A percentile compares a stretch with the other conserved stretches of the same genome.
These are phyloP conservation scores for Urocitellus parryii DNA, from an alignment of 2,113 vertebrate genomes.

Conservation along the genomic window DNA sequence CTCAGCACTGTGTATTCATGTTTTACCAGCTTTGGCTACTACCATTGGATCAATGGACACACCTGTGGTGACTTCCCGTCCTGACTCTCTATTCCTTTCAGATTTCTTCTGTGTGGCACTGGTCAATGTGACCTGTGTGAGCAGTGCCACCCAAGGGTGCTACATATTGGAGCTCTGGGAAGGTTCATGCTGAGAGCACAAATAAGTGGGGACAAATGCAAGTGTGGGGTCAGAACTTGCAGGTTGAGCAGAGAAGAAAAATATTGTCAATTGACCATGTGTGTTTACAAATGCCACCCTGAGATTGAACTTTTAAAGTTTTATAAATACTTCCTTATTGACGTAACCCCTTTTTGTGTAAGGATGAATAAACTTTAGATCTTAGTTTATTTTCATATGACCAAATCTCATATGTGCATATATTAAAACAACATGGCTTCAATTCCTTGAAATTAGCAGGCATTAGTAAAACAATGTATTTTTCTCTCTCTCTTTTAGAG, in stretches of 20 bases:
- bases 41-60: neutral
- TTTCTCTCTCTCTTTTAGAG: neutral
- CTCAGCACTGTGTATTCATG: neutral
- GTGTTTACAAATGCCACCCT: neutral
- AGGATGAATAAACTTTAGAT: neutral
- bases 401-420: neutral
- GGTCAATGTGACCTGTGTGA: neutral
- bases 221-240: neutral
- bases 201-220: neutral
- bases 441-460: neutral
- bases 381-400: slow-evolving; percentile 17
- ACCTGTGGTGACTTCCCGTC: neutral
- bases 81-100: neutral
- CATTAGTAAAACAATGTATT: neutral
- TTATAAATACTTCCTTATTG: slow-evolving; percentile 10
- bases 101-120: neutral
- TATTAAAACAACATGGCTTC: slow-evolving; percentile 13
- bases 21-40: neutral
- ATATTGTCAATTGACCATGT: neutral
- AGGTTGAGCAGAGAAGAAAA: slow-evolving; percentile 13
- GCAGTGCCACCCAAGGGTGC: neutral
- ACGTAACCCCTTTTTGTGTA: neutral
- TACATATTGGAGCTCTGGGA: neutral
- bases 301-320: neutral
- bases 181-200: neutral